These are phyloP conservation scores for Halesus radiatus DNA, from an alignment of 1,140 invertebrate genomes.

Conservation along the genomic window DNA sequence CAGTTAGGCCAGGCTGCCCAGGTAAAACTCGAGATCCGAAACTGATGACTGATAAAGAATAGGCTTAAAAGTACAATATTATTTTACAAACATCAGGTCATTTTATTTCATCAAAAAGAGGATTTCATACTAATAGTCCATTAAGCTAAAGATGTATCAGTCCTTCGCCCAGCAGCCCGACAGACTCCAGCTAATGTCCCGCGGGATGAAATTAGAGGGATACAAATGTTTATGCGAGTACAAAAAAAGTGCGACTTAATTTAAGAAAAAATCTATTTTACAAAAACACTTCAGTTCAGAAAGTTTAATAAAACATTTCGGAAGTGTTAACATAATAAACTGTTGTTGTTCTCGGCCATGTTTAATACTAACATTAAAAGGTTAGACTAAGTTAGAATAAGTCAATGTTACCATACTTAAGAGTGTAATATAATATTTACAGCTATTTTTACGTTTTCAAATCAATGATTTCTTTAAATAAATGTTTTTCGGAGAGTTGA, in stretches of 20 bases:
- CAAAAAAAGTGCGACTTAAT: conserved; percentile 55
- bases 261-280: conserved; percentile 18
- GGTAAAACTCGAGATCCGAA: no score
- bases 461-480: neutral
- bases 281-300: neutral
- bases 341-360: neutral
- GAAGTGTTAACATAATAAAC: neutral
- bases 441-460: neutral
- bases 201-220: neutral
- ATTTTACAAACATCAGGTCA: neutral
- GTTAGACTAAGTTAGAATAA: conserved; percentile 42
- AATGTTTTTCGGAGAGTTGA: neutral
- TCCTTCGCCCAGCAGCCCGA: neutral
- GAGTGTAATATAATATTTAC: conserved; percentile 7
- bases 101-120: neutral
- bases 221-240: conserved; percentile 45
- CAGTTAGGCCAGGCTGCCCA: no score
- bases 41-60: neutral
- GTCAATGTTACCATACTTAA: conserved; percentile 58
- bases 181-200: neutral
- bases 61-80: neutral
- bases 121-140: neutral
- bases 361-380: conserved; percentile 25
- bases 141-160: neutral
- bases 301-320: conserved; percentile 18